These are phyloP conservation scores for Rostratula benghalensis DNA, from an alignment of 2,113 vertebrate genomes.

Conservation along the genomic window DNA sequence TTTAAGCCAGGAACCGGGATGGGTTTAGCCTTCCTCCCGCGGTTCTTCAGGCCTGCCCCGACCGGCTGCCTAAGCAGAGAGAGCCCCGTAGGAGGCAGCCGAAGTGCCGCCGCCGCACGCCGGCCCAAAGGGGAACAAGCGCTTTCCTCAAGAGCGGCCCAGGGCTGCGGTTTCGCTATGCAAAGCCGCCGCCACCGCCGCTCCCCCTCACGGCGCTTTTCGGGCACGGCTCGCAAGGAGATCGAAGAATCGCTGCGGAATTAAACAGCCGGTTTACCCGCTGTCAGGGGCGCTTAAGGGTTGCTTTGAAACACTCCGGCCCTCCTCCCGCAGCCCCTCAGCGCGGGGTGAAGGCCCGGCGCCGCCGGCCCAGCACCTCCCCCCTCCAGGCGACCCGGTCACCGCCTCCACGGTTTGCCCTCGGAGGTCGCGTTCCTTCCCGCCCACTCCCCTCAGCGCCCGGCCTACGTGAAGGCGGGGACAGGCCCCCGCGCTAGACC, in stretches of 20 bases:
- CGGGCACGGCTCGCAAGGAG: fast-evolving
- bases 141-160: neutral
- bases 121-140: neutral
- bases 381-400: too few relatives aligned
- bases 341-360: neutral
- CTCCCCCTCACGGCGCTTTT: neutral
- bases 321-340: neutral
- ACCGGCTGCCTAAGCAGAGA: fast-evolving
- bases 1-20: fast-evolving
- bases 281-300: neutral
- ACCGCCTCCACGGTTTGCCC: fast-evolving
- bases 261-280: fast-evolving
- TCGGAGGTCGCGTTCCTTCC: fast-evolving
- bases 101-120: neutral
- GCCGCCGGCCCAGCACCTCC: too few relatives aligned
- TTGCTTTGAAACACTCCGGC: too few relatives aligned
- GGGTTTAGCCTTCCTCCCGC: fast-evolving
- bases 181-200: neutral
- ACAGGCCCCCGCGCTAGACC: fast-evolving
- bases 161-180: neutral
- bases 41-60: fast-evolving
- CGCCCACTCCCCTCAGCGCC: too few relatives aligned
- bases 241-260: neutral
- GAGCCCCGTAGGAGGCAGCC: neutral
- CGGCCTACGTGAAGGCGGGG: fast-evolving